Conservation (phyloP, 1,140 invertebrate genomes). For the Zaprionus ornatus region DNA sequence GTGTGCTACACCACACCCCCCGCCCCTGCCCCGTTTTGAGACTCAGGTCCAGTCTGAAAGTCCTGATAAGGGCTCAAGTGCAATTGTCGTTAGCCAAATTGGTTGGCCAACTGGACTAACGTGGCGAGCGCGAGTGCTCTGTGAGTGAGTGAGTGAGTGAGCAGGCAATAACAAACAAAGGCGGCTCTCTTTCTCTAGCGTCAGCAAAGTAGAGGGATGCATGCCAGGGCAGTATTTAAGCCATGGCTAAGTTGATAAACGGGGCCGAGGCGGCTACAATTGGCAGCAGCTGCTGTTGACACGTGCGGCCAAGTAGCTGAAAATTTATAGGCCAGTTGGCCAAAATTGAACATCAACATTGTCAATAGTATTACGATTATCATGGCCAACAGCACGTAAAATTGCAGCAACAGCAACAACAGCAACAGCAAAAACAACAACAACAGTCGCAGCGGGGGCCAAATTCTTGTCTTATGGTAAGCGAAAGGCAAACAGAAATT, state of each 20-base stretch:
- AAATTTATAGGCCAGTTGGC: conserved; percentile 60
- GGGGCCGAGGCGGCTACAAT: neutral
- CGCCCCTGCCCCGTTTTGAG: neutral
- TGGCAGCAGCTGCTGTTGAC: conserved; percentile 35
- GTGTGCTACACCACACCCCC: neutral
- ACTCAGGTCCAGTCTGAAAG: conserved; percentile 2
- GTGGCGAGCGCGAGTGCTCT: neutral
- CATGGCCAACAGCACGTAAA: conserved; percentile 74
- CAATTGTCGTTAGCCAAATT: conserved; percentile 60
- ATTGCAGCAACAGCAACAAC: conserved; percentile 56
- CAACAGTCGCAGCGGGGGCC: neutral
- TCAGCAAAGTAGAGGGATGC: neutral
- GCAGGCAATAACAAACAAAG: conserved; percentile 18
- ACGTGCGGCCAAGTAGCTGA: conserved; percentile 40
- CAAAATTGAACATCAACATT: conserved; percentile 53
- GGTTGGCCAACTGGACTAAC: conserved; percentile 18
- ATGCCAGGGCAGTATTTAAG: conserved; percentile 4
- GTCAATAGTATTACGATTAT: conserved; percentile 58
- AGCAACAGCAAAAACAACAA: conserved; percentile 3
- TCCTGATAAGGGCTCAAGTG: conserved; percentile 21
- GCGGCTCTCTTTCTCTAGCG: neutral
- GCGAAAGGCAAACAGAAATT: conserved; percentile 67
- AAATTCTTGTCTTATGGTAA: conserved; percentile 67
- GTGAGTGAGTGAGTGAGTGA: neutral
- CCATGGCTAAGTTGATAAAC: conserved; percentile 25